A percentile compares a stretch with the other conserved stretches of the same genome.
phyloP scores from a whole-genome alignment of 2,888 invertebrate species.

The Lepidocyrtoides sp. region DNA sequence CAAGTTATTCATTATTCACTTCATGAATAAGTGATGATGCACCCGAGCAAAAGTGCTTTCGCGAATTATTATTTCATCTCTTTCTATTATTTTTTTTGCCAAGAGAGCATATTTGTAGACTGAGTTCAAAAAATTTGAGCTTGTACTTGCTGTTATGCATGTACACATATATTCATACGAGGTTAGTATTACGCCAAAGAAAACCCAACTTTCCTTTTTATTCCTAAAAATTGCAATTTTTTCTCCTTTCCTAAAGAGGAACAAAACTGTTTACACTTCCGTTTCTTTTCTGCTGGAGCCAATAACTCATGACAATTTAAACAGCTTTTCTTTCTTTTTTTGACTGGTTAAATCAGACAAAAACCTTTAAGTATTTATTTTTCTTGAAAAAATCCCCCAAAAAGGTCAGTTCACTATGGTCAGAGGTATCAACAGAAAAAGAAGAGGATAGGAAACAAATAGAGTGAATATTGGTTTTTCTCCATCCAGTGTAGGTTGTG shows the following conservation, averaged over 20 bases:
- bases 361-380: background rate
- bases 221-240: background rate
- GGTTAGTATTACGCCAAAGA: background rate
- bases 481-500: background rate
- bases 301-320: conserved; percentile 41
- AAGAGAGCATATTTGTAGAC: background rate
- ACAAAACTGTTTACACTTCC: background rate
- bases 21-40: conserved; percentile 52
- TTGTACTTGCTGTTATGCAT: background rate
- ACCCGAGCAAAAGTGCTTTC: conserved; percentile 9
- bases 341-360: background rate
- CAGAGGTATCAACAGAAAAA: background rate
- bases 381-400: background rate
- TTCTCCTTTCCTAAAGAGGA: background rate
- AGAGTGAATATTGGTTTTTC: conserved; percentile 1
- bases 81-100: background rate
- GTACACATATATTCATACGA: background rate
- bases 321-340: conserved; percentile 4
- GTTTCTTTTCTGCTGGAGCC: background rate
- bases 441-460: background rate
- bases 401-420: background rate
- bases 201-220: background rate
- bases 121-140: background rate
- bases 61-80: background rate
- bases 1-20: conserved; percentile 43